Conservation (phyloP, 2,113 vertebrate species). For the Hiodon alosoides region DNA sequence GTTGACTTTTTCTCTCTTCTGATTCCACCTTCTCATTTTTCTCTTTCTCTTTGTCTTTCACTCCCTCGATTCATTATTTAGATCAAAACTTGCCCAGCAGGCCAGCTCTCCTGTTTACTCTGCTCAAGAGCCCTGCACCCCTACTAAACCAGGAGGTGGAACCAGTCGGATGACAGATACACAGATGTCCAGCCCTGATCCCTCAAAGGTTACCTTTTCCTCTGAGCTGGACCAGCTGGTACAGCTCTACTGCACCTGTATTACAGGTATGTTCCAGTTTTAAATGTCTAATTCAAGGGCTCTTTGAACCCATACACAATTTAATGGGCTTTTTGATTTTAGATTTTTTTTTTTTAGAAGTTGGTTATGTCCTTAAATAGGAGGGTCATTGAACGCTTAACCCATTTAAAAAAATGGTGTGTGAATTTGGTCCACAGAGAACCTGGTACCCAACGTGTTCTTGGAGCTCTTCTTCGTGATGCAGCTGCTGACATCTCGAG, state of each 20-base stretch:
- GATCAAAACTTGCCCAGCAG: slow-evolving; percentile 57
- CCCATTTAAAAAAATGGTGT: background rate
- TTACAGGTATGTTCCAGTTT: slow-evolving; percentile 67
- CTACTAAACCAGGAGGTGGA: slow-evolving; percentile 57
- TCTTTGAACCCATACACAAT: background rate
- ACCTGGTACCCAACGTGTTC: slow-evolving; percentile 91
- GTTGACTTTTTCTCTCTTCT: slow-evolving; percentile 58
- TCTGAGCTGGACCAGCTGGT: slow-evolving; percentile 77
- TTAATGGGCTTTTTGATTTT: background rate
- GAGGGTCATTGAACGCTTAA: background rate
- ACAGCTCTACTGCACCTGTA: slow-evolving; percentile 81
- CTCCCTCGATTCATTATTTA: slow-evolving; percentile 78
- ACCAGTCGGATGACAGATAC: slow-evolving; percentile 61
- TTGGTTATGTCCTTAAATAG: background rate
- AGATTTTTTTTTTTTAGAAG: background rate
- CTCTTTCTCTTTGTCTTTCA: background rate
- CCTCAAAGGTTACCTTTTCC: slow-evolving; percentile 71
- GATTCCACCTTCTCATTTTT: background rate
- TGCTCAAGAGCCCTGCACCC: slow-evolving; percentile 59
- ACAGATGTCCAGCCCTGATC: slow-evolving; percentile 63
- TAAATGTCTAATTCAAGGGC: too few species aligned
- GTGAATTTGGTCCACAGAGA: slow-evolving; percentile 62
- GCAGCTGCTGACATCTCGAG: slow-evolving; percentile 83
- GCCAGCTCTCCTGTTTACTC: slow-evolving; percentile 47
- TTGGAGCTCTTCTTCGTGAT: slow-evolving; percentile 94